Evolutionary conservation across 1,140 invertebrate genomes (phyloP).

Genomic region (Danaus plexippus): DNA sequence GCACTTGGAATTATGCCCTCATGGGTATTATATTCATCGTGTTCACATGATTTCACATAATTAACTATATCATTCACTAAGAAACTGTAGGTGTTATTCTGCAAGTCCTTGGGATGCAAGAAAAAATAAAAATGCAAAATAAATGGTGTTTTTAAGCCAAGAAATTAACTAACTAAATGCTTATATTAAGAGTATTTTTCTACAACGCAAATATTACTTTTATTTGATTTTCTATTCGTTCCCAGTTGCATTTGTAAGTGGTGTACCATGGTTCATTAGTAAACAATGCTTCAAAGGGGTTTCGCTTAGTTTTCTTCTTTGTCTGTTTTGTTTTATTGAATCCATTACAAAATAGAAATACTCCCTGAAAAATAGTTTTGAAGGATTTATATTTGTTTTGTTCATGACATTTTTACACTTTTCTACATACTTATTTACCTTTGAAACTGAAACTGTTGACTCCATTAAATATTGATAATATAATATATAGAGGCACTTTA

Average conservation of each 20-base stretch:
- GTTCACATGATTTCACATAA: slow-evolving; percentile 43
- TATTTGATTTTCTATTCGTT: slow-evolving; percentile 41
- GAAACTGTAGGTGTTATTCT: slow-evolving; percentile 46
- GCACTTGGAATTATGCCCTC: slow-evolving; percentile 62
- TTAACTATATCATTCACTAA: slow-evolving; percentile 52
- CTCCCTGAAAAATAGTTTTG: slow-evolving; percentile 41
- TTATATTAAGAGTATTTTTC: background rate
- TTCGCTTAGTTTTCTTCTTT: slow-evolving; percentile 32
- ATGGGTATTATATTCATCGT: slow-evolving; percentile 26
- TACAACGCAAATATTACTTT: slow-evolving; percentile 26
- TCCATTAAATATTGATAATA: slow-evolving; percentile 33
- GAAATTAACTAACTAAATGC: background rate
- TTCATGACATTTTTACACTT: background rate
- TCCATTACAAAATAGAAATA: slow-evolving; percentile 54
- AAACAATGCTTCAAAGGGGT: slow-evolving; percentile 40
- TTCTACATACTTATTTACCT: slow-evolving; percentile 30
- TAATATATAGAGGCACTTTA: background rate
- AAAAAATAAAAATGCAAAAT: slow-evolving; percentile 15
- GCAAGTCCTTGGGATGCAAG: slow-evolving; percentile 31
- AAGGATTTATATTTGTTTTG: background rate
- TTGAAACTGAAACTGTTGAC: slow-evolving; percentile 52
- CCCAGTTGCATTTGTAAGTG: slow-evolving; percentile 48
- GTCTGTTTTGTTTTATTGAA: slow-evolving; percentile 37
- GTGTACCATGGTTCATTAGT: slow-evolving; percentile 46
- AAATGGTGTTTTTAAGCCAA: slow-evolving; percentile 1